Conservation (phyloP, 53 echinoderm and acorn worm genomes). For the Stichopus horrens region DNA sequence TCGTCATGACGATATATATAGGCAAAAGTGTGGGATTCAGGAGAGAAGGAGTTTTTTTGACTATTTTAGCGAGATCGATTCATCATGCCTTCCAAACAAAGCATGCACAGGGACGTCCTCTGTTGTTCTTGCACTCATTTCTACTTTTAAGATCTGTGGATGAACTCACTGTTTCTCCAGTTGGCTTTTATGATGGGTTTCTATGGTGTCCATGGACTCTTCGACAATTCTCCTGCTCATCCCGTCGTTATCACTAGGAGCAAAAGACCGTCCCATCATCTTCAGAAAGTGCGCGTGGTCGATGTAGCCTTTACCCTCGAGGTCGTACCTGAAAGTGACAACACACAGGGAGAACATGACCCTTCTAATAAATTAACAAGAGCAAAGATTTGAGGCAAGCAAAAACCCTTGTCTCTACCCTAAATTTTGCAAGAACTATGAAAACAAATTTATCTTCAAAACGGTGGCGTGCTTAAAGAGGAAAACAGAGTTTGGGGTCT, state of each 20-base stretch:
- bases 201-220: constrained; percentile 70
- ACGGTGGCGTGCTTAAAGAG: too few species aligned
- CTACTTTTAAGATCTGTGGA: too few species aligned
- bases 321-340: constrained; percentile 70
- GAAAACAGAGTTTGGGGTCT: too few species aligned
- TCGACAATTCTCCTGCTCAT: constrained; percentile 81
- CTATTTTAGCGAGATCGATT: too few species aligned
- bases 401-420: too few species aligned
- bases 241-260: constrained; percentile 85
- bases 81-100: too few species aligned
- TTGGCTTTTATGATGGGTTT: constrained; percentile 80
- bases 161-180: constrained; percentile 85
- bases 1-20: too few species aligned
- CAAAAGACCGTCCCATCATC: constrained; percentile 97
- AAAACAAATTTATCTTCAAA: too few species aligned
- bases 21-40: too few species aligned
- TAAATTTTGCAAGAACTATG: too few species aligned
- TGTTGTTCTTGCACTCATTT: background rate
- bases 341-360: background rate
- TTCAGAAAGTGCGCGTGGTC: constrained; percentile 90
- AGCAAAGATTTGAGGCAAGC: background rate
- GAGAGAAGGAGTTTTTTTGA: too few species aligned
- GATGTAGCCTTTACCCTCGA: constrained; percentile 76
- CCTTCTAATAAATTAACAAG: background rate
- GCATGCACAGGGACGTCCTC: too few species aligned